phyloP scores from a whole-genome alignment of 2,113 vertebrate species.

The Podarcis muralis region DNA sequence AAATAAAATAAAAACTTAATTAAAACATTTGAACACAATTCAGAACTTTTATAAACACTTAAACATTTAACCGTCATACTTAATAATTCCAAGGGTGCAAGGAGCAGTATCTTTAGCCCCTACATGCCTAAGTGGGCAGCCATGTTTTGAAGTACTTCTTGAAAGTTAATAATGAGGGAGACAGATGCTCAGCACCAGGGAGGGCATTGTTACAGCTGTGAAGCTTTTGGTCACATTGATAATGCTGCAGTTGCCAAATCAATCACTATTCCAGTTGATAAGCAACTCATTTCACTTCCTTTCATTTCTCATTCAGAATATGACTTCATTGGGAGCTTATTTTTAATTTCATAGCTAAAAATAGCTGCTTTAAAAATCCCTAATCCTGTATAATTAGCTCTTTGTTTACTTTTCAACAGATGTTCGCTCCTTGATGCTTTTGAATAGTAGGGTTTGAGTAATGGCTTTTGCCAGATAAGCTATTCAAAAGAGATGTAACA shows the following conservation, averaged over 20 bases:
- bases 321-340: not conserved
- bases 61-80: too few relatives aligned
- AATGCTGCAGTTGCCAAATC: not conserved
- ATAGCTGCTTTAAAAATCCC: constrained; percentile 8
- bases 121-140: too few relatives aligned
- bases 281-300: not conserved
- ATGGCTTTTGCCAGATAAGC: not conserved
- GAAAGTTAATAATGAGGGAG: too few relatives aligned
- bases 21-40: too few relatives aligned
- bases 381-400: constrained; percentile 52
- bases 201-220: not conserved
- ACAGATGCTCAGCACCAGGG: too few relatives aligned
- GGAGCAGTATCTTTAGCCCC: too few relatives aligned
- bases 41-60: too few relatives aligned
- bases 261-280: not conserved
- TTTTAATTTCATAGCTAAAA: constrained; percentile 25
- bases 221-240: not conserved
- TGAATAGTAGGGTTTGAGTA: not conserved
- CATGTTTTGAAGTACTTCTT: too few relatives aligned
- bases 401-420: constrained; percentile 52
- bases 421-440: constrained; percentile 36
- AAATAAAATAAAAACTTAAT: too few relatives aligned
- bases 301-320: not conserved
- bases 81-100: too few relatives aligned
- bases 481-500: not conserved